A percentile compares a stretch with the other conserved stretches of the same genome.
phyloP scores from a whole-genome alignment of 2,888 invertebrate species.

The Pheosia gnoma region DNA sequence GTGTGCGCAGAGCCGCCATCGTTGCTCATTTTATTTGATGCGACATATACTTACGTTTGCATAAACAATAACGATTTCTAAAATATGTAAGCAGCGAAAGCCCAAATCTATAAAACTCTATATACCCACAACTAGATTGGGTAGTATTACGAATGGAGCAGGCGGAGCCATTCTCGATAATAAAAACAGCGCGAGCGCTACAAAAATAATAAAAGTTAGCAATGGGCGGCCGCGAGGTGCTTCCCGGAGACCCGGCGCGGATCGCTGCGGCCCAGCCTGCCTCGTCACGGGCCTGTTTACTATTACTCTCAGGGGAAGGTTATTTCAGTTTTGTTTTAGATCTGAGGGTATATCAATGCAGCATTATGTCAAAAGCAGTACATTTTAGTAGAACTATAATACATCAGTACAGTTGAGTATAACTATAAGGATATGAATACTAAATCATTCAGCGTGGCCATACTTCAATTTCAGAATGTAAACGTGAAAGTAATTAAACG shows the following conservation, averaged over 20 bases:
- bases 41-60: neutral
- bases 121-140: slow-evolving; percentile 37
- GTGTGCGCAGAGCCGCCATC: no score
- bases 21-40: no score
- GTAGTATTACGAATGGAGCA: slow-evolving; percentile 48
- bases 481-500: no score
- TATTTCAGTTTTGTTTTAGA: slow-evolving; percentile 60
- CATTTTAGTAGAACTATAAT: no score
- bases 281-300: slow-evolving; percentile 65
- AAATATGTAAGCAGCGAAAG: slow-evolving; percentile 9
- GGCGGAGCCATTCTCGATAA: slow-evolving; percentile 62
- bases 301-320: slow-evolving; percentile 60
- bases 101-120: slow-evolving; percentile 22
- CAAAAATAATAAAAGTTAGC: slow-evolving; percentile 78
- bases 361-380: no score
- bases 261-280: slow-evolving; percentile 41
- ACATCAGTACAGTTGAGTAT: no score
- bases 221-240: slow-evolving; percentile 66
- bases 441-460: no score
- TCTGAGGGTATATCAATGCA: slow-evolving; percentile 21
- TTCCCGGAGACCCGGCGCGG: slow-evolving; percentile 32
- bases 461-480: no score
- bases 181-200: slow-evolving; percentile 69
- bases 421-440: no score
- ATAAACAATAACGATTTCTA: neutral